These are phyloP conservation scores for Lophius americanus DNA, from an alignment of 2,797 vertebrate genomes.

Conservation along the genomic window DNA sequence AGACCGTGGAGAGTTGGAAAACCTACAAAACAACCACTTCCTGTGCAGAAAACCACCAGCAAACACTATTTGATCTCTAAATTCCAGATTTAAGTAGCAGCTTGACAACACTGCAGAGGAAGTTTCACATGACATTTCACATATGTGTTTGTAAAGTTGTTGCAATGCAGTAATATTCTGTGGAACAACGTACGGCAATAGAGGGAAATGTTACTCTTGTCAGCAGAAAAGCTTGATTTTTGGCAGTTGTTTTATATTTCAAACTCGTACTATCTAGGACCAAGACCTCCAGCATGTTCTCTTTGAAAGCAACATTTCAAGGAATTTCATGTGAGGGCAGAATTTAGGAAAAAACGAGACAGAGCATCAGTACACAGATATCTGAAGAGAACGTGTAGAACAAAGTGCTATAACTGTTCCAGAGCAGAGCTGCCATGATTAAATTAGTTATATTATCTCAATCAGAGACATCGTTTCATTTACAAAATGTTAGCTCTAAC, in stretches of 20 bases:
- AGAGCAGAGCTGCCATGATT: slow-evolving; percentile 15
- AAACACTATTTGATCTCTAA: neutral
- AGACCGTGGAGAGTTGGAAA: slow-evolving; percentile 26
- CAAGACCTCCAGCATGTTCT: neutral
- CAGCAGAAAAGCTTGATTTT: neutral
- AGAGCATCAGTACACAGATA: neutral
- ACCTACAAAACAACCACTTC: slow-evolving; percentile 20
- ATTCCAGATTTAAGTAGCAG: neutral
- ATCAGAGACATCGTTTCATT: slow-evolving; percentile 16
- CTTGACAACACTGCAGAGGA: neutral
- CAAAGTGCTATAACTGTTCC: neutral
- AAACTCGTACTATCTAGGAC: neutral
- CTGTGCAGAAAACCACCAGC: neutral
- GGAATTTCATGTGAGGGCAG: neutral
- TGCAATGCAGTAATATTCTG: neutral
- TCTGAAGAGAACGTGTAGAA: slow-evolving; percentile 1
- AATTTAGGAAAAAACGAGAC: neutral
- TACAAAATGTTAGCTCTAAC: no score
- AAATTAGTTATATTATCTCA: slow-evolving; percentile 28
- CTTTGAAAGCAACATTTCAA: neutral
- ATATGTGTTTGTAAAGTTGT: neutral
- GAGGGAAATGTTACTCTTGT: neutral
- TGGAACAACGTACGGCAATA: neutral
- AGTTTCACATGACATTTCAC: neutral
- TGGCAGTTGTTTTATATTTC: neutral